phyloP scores from a whole-genome alignment of 1,140 invertebrate species.

The Bactericera cockerelli region DNA sequence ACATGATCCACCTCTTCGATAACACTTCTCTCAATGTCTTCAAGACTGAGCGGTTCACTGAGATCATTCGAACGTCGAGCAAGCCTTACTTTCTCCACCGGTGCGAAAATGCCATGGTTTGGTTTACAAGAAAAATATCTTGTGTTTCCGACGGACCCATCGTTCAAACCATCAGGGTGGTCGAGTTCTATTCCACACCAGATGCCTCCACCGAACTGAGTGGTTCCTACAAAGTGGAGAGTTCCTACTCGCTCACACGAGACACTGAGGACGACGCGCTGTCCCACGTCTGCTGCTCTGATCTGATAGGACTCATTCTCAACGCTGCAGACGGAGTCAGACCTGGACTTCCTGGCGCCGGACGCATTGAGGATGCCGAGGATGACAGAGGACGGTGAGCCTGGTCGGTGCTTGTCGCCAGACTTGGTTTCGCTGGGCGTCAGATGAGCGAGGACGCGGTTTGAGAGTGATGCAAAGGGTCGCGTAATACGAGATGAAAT shows the following conservation, averaged over 20 bases:
- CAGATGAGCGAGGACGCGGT: constrained; percentile 24
- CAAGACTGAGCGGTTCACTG: neutral
- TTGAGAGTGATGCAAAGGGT: constrained; percentile 22
- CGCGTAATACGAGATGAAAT: constrained; percentile 19
- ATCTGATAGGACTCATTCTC: constrained; percentile 19
- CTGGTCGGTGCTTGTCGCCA: constrained; percentile 16
- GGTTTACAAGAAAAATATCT: constrained; percentile 35
- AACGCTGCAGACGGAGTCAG: constrained; percentile 9
- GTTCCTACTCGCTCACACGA: constrained; percentile 32
- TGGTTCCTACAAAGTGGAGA: constrained; percentile 38
- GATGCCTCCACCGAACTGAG: constrained; percentile 38
- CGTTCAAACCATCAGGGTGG: constrained; percentile 41
- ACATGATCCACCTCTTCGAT: neutral
- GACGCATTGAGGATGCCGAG: constrained; percentile 19
- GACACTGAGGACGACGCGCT: constrained; percentile 35
- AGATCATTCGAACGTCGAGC: neutral
- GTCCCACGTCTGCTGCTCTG: constrained; percentile 30
- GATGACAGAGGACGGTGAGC: constrained; percentile 16
- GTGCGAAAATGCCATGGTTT: constrained; percentile 35
- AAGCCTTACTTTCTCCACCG: constrained; percentile 29
- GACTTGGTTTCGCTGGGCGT: constrained; percentile 3
- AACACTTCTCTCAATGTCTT: neutral
- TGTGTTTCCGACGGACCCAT: constrained; percentile 40
- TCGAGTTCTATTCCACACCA: constrained; percentile 48
- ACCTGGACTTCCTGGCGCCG: constrained; percentile 7